Evolutionary conservation across 2,888 invertebrate genomes (phyloP).

Genomic region (Clanis bilineata): DNA sequence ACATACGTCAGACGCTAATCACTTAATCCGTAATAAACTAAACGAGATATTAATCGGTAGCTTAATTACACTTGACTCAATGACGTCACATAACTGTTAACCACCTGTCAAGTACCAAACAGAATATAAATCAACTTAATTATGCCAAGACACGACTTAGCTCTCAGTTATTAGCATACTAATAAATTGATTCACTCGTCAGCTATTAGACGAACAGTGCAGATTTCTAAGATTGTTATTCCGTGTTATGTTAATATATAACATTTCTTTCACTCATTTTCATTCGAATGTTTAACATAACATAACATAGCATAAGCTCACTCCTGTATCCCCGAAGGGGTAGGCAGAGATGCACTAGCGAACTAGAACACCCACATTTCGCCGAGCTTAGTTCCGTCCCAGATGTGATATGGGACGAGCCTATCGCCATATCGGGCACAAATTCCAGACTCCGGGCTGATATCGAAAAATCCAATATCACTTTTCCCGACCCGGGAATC

Average conservation of each 20-base stretch:
- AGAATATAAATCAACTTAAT: constrained; percentile 36
- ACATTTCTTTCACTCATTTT: neutral
- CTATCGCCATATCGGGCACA: too few species aligned
- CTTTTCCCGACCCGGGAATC: too few species aligned
- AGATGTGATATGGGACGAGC: too few species aligned
- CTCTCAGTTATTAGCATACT: constrained; percentile 40
- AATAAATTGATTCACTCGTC: constrained; percentile 33
- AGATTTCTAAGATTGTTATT: neutral
- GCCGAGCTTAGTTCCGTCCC: too few species aligned
- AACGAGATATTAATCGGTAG: constrained; percentile 11
- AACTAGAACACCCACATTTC: too few species aligned
- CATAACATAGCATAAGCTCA: too few species aligned
- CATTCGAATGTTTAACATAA: too few species aligned
- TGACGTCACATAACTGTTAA: constrained; percentile 10
- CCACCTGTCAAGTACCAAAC: constrained; percentile 17
- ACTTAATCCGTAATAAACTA: constrained; percentile 9
- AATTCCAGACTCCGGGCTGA: too few species aligned
- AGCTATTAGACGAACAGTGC: constrained; percentile 23
- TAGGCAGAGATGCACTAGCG: too few species aligned
- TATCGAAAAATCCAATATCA: too few species aligned
- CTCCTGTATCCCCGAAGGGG: too few species aligned
- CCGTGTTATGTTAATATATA: neutral
- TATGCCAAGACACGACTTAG: constrained; percentile 38
- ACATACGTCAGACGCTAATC: neutral
- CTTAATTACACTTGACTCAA: constrained; percentile 10